Base-by-base conservation (phyloP, 1,140 invertebrate species). In the Trichoplusia ni region DNA sequence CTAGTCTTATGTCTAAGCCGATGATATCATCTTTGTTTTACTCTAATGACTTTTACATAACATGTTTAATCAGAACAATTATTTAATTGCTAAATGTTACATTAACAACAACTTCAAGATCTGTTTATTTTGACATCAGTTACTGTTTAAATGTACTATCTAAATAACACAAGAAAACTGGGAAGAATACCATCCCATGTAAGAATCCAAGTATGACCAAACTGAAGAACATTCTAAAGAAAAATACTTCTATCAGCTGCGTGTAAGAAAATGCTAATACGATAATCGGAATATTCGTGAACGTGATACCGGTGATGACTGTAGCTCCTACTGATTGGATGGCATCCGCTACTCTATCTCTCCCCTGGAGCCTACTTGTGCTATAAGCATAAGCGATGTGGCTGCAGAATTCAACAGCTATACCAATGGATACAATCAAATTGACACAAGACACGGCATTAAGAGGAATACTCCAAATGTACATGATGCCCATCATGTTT, bases 401-500 rank as follows among this genome's bases (percentile, higher is more conserved):
- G 42, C 96, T 96, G 77, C 97, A 98, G 86, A 99, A 99, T 89
- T 99, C 98, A 0, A 99, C 98, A 0, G 96, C 95, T 63, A 99
- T 99, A 76, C 98, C 98, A 51, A 97, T 94, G 67, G 95, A 93
- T 93, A 95, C 93, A 2, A 95, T 96, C 47, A 99, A 92, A 91
- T 99, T 99, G 1, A 99, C 97, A n/a, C 98, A 91, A 0, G 97
- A 98, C 0, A 99, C 94, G n/a, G 98, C 97, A 87, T 99, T 99
- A 4, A 99, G 90, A 3, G 94, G 93, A 29, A 99, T 97, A 77
- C 92, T 91, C 96, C 97, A 98, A 68, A 95, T 93, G 86, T 96
- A 98, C 98, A 99, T 99, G 14, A 98, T 77, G 21, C 96, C 97
- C 71, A 95, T 92, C 89, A 99, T 92, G 81, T 98, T 94, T 2